Base-by-base conservation (phyloP, 1,140 invertebrate species). In the Trichonephila clavata region DNA sequence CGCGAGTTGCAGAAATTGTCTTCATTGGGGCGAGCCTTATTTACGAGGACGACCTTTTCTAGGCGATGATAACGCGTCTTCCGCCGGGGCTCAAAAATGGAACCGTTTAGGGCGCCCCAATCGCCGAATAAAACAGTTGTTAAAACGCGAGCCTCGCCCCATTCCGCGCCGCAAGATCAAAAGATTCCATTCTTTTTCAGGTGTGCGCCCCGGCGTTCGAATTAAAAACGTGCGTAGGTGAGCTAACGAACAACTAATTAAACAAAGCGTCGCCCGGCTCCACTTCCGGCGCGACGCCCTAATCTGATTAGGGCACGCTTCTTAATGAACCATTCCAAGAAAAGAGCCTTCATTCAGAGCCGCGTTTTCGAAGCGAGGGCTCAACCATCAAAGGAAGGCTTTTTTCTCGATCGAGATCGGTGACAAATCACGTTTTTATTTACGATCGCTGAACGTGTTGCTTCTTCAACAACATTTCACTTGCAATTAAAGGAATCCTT, bases 41-140 rank as follows among this genome's bases (percentile, higher is more conserved):
- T 92, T 92, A 92, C 83, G 90, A 86, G 83, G 68, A 39, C 89
- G 89, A 91, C 89, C 89, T 90, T 90, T 90, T 43, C 71, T 27
- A 16, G 27, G 39, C 81, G 24, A 80, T 63, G 80, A 83, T 83
- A 57, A 80, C 43, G 24, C 65, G 50, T 68, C 61, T 80, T 50
- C 88, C 60, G 39, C 63, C n/a, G 43, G 50, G 16, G 71, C 71
- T 77, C 71, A 77, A 77, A 77, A 77, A 77, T 77, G 71, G 71
- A 68, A 68, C 65, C 65, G 65, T 68, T 68, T 68, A 68, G 65
- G 65, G 43, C 24, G 63, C 27, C 32, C 88, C 39, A 91, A 77
- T 91, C 57, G 77, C 43, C 89, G 50, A 91, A 91, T 91, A 91
- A 91, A 91, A 91, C 68, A 91, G 89, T 91, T 91, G 77, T 91